phyloP scores from a whole-genome alignment of 1,140 invertebrate genomes.

The Zaprionus gabonicus region DNA sequence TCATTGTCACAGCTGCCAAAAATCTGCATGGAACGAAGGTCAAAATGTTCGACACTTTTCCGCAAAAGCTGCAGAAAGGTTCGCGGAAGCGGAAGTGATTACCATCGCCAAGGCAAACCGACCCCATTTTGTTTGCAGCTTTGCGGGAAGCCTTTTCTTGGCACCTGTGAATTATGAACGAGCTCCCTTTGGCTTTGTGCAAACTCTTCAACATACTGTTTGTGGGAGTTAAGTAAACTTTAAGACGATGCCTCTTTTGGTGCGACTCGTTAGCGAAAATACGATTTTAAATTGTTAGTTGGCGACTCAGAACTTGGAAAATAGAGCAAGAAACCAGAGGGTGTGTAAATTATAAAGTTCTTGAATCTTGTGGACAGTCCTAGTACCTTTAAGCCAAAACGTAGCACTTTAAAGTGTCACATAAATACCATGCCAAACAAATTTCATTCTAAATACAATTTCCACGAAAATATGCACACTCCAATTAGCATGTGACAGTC shows the following conservation, averaged over 20 bases:
- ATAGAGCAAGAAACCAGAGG: not conserved
- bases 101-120: conserved; percentile 27
- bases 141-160: conserved; percentile 16
- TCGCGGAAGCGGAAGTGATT: conserved; percentile 58
- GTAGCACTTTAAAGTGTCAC: not conserved
- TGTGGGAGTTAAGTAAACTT: not conserved
- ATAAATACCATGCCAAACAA: not conserved
- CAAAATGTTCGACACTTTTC: conserved; percentile 31
- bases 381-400: not conserved
- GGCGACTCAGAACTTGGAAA: not conserved
- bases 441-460: not conserved
- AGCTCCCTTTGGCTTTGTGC: conserved; percentile 18
- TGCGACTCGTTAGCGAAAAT: not conserved
- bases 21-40: conserved; percentile 63
- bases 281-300: not conserved
- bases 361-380: not conserved
- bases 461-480: not conserved
- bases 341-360: not conserved
- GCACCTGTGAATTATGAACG: conserved; percentile 54
- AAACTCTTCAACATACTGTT: conserved; percentile 5
- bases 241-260: not conserved
- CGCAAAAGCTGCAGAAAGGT: conserved; percentile 49
- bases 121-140: conserved; percentile 34
- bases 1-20: conserved; percentile 30
- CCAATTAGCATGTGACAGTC: conserved; percentile 13